Evolutionary conservation across 2,888 invertebrate genomes (phyloP).

Genomic region (Pyrrhia umbra): DNA sequence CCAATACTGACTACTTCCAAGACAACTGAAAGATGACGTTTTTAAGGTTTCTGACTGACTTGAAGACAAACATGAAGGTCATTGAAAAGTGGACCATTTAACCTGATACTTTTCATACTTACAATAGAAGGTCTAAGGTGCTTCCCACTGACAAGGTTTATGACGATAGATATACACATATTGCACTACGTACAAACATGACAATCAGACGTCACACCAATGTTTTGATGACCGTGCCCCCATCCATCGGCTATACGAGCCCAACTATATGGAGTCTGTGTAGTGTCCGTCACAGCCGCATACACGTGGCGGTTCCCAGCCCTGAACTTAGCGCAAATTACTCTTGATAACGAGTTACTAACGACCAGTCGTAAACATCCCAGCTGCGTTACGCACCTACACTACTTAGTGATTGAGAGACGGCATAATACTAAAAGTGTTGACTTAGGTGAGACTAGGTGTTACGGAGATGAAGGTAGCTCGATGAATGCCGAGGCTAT

Average conservation of each 20-base stretch:
- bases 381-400: neutral
- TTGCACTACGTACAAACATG: neutral
- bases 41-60: neutral
- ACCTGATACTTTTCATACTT: too few species aligned
- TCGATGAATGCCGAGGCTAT: neutral
- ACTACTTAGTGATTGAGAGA: neutral
- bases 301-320: constrained; percentile 38
- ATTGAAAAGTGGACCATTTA: too few species aligned
- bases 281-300: neutral
- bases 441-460: neutral
- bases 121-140: too few species aligned
- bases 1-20: too few species aligned
- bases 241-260: neutral
- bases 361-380: constrained; percentile 7
- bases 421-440: neutral
- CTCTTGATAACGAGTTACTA: constrained; percentile 13
- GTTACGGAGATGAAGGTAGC: neutral
- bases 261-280: constrained; percentile 6
- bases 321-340: constrained; percentile 26
- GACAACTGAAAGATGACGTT: neutral
- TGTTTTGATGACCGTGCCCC: constrained; percentile 31
- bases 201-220: constrained; percentile 13
- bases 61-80: neutral
- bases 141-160: too few species aligned
- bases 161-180: neutral